A percentile compares a stretch with the other conserved stretches of the same genome.
Conservation (phyloP, 2,113 vertebrate species). For the Dicentrarchus labrax region DNA sequence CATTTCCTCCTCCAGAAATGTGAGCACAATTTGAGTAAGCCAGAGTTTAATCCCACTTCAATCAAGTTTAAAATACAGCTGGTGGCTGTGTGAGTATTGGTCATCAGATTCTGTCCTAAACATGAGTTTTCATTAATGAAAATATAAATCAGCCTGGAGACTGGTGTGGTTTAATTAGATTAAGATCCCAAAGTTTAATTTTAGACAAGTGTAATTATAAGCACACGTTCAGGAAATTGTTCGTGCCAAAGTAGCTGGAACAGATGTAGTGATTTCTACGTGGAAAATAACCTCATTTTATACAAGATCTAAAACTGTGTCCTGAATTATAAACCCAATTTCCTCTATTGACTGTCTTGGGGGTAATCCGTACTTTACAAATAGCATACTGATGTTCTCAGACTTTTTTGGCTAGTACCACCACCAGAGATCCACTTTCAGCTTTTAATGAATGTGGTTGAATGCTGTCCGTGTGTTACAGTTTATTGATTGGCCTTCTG, state of each 20-base stretch:
- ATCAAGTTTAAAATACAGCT: slow-evolving; percentile 99
- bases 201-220: neutral
- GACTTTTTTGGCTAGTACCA: neutral
- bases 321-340: neutral
- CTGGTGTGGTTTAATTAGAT: slow-evolving; percentile 26
- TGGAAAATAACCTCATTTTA: neutral
- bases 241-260: slow-evolving; percentile 1
- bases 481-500: slow-evolving; percentile 24
- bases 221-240: slow-evolving; percentile 12
- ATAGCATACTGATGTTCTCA: neutral
- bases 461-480: neutral
- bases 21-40: slow-evolving; percentile 99
- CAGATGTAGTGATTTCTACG: neutral
- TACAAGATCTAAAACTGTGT: neutral
- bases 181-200: neutral
- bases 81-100: slow-evolving; percentile 95
- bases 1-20: slow-evolving; percentile 89
- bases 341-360: neutral
- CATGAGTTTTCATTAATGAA: neutral
- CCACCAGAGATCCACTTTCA: neutral
- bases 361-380: neutral
- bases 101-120: neutral
- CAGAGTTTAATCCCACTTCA: slow-evolving; percentile 98
- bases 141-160: slow-evolving; percentile 13
- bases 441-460: neutral